Percentiles rank a stretch among this genome's conserved stretches.
Conservation (phyloP, 2,797 vertebrate genomes). For the Hydrophis major region DNA sequence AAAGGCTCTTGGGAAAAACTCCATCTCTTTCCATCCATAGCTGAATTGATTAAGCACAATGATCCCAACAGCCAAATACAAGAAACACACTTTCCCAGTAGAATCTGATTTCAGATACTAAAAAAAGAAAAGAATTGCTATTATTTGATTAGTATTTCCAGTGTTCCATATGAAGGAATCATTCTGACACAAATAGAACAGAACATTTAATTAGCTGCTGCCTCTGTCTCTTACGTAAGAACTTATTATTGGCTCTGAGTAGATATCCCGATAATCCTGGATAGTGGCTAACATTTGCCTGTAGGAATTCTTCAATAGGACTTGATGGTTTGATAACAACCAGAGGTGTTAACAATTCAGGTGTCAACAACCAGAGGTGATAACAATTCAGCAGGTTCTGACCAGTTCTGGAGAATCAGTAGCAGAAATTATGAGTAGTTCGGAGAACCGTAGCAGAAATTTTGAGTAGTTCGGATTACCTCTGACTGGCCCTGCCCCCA, state of each 20-base stretch:
- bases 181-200: constrained; percentile 25
- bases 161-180: not conserved
- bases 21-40: constrained; percentile 33
- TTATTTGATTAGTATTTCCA: constrained; percentile 4
- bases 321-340: not conserved
- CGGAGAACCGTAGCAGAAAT: too few relatives aligned
- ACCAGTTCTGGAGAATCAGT: too few relatives aligned
- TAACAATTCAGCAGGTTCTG: too few relatives aligned
- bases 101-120: constrained; percentile 13
- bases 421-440: too few relatives aligned
- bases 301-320: not conserved
- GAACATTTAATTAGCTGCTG: not conserved
- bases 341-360: too few relatives aligned
- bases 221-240: not conserved
- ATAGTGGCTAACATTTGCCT: not conserved
- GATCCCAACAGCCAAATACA: not conserved
- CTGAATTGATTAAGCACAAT: constrained; percentile 48
- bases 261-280: not conserved
- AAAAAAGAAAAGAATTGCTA: not conserved
- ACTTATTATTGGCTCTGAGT: not conserved
- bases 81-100: not conserved
- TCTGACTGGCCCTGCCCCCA: too few relatives aligned
- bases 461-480: too few relatives aligned
- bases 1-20: constrained; percentile 34
- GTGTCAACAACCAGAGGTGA: not conserved